These are phyloP conservation scores for Pedetes capensis DNA, from an alignment of 2,113 vertebrate genomes.

Conservation along the genomic window DNA sequence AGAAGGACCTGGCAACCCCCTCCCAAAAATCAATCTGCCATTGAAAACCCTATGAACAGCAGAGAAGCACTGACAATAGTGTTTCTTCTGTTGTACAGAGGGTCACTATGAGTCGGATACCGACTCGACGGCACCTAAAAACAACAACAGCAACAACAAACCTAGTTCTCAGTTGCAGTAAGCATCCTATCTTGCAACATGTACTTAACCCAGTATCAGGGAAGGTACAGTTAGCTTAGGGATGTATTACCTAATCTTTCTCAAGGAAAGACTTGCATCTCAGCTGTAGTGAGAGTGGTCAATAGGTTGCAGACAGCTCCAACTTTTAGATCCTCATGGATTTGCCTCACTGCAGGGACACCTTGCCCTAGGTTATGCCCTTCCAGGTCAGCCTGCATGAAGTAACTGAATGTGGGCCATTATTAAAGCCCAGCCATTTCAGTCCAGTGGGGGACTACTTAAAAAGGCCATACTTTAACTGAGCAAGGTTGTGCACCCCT, in stretches of 20 bases:
- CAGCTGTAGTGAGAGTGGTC: too few relatives aligned
- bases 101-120: too few relatives aligned
- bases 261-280: not conserved
- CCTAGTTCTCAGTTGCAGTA: not conserved
- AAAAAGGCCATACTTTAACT: too few relatives aligned
- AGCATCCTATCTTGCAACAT: not conserved
- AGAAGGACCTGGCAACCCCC: too few relatives aligned
- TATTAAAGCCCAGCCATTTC: not conserved
- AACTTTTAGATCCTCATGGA: not conserved
- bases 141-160: too few relatives aligned
- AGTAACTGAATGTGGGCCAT: not conserved
- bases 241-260: not conserved
- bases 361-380: not conserved
- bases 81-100: too few relatives aligned
- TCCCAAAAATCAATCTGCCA: too few relatives aligned
- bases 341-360: not conserved
- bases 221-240: not conserved
- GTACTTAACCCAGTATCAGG: not conserved
- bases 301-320: not conserved
- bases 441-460: not conserved
- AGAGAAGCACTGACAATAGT: too few relatives aligned
- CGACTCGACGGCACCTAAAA: too few relatives aligned
- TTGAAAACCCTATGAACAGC: too few relatives aligned
- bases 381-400: not conserved
- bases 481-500: too few relatives aligned